Evolutionary conservation across 2,113 vertebrate species (phyloP), one percentile per base, ranked within the genome.

Genomic region (Pituophis catenifer): DNA sequence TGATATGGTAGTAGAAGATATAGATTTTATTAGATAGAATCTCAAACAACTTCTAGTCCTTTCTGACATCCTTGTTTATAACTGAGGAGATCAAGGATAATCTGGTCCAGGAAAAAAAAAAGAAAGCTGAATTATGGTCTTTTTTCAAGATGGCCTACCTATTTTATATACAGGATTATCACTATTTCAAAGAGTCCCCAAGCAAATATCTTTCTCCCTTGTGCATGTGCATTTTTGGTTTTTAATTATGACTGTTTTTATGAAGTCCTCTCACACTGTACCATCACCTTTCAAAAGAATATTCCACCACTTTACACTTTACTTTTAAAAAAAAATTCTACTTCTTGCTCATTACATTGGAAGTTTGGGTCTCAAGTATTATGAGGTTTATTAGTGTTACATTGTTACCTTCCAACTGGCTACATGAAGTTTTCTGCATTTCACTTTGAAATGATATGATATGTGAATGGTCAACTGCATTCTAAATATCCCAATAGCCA

Each of bases 381-480:
- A 90, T 92, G 54, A 1, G 48, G 95, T 93, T 87, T 29, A 3
- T 81, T 88, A 65, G 5, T 5, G 21, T 93, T 94, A 92, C 92
- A 95, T 86, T 88, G 85, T 92, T 94, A 59, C 6, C 0, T 1
- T 7, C 0, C 0, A 29, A 29, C 44, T 91, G 8, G 87, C 95
- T 93, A 7, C 91, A 52, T 94, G 93, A 92, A 86, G 53, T 15
- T 91, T 95, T 94, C 50, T 54, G 54, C 21, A 88, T 19, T 94
- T 91, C 94, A 90, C 1, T 91, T 94, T 90, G 52, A 1, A 89
- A 88, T 92, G 95, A 94, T 92, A 95, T 94, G 4, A 93, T 93
- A 91, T 44, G 6, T 86, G 70, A 59, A 90, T 92, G 54, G 33
- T 89, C 92, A 95, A 95, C 55, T 94, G 93, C 93, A 53, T 44